Percentiles rank a stretch among this genome's conserved stretches.
Evolutionary conservation across 92 coral and sea anemone species (phyloP).

Genomic region (Chrysogorgia sp.): DNA sequence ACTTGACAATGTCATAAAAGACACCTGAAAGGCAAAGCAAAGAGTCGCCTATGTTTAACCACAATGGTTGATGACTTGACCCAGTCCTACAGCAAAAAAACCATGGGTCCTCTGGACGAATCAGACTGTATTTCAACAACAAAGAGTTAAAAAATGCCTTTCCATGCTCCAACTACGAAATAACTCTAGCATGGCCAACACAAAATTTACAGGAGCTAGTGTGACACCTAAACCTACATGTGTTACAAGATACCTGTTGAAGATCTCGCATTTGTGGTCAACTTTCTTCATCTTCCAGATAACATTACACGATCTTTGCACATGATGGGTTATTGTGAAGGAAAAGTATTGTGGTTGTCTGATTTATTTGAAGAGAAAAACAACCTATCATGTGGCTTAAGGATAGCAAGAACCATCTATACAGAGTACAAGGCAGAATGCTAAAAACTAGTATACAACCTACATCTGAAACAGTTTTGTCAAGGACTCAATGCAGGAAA

Average conservation of each 20-base stretch:
- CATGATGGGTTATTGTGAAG: too few species aligned
- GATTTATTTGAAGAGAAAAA: constrained; percentile 6
- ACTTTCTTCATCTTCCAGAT: constrained; percentile 47
- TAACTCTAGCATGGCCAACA: constrained; percentile 44
- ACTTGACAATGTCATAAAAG: constrained; percentile 10
- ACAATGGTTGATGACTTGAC: background rate
- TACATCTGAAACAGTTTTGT: too few species aligned
- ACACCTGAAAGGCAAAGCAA: background rate
- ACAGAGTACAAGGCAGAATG: too few species aligned
- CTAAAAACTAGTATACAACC: too few species aligned
- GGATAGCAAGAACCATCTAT: too few species aligned
- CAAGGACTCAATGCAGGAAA: too few species aligned
- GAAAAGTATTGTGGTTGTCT: background rate
- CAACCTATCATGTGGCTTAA: constrained; percentile 18
- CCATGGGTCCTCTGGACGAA: constrained; percentile 11
- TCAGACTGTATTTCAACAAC: constrained; percentile 35
- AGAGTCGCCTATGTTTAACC: background rate
- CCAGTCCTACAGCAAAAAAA: constrained; percentile 1
- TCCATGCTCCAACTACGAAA: constrained; percentile 30
- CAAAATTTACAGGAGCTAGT: constrained; percentile 7
- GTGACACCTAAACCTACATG: constrained; percentile 23
- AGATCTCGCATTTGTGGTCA: constrained; percentile 48
- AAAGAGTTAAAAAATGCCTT: constrained; percentile 38
- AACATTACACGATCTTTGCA: constrained; percentile 4
- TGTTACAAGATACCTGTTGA: constrained; percentile 40